Conservation (phyloP, 2,113 vertebrate genomes). For the Malurus alboscapulatus region DNA sequence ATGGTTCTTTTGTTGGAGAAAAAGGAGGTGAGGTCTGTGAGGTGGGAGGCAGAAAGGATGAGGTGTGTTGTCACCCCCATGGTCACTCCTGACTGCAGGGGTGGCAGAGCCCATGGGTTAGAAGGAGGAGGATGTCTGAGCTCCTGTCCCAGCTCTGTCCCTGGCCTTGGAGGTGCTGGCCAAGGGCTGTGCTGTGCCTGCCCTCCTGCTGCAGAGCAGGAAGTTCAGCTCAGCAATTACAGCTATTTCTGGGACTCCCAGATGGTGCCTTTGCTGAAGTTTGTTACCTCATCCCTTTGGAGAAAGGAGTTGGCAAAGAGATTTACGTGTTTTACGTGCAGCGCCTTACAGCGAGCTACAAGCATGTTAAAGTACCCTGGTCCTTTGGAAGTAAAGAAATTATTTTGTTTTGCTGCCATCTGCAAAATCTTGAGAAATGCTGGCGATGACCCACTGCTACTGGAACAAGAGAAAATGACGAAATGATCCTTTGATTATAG, state of each 20-base stretch:
- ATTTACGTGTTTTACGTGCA: not conserved
- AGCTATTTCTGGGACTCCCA: not conserved
- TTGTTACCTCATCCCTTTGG: not conserved
- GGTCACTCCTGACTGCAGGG: not conserved
- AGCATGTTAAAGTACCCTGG: not conserved
- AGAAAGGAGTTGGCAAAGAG: not conserved
- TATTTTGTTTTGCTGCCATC: not conserved
- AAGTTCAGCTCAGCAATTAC: not conserved
- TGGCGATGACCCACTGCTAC: not conserved
- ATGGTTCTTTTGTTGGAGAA: not conserved
- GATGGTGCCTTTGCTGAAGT: not conserved
- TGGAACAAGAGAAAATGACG: not conserved
- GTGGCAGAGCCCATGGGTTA: accelerated
- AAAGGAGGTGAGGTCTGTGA: not conserved
- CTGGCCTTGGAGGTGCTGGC: accelerated
- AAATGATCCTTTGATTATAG: not conserved
- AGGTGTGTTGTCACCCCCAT: accelerated
- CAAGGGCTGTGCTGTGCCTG: no score
- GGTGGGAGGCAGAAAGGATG: not conserved
- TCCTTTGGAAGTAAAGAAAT: not conserved
- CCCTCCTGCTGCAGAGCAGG: not conserved
- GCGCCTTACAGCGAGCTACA: not conserved
- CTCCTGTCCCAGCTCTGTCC: accelerated
- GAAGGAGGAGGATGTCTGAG: not conserved
- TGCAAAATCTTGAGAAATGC: not conserved